Evolutionary conservation across 2,113 vertebrate genomes (phyloP).

Genomic region (Ptilorrhoa leucosticta): DNA sequence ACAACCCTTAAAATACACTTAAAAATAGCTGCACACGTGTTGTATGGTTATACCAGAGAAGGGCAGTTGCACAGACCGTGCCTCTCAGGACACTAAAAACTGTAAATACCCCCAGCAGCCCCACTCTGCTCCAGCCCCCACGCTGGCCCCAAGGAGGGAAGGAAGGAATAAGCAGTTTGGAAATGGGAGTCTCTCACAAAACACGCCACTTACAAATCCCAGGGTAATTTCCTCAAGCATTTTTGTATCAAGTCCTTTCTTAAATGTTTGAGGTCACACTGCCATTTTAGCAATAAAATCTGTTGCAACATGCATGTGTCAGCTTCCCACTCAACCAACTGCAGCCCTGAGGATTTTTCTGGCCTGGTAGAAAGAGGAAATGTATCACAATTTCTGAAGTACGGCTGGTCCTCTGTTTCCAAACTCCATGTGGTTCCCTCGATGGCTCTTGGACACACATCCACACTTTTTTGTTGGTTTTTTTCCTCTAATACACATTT

Average conservation of each 20-base stretch:
- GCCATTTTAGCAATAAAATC: constrained; percentile 60
- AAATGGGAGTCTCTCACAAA: constrained; percentile 70
- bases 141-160: constrained; percentile 37
- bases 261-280: constrained; percentile 58
- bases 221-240: constrained; percentile 46
- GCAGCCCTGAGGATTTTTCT: constrained; percentile 78
- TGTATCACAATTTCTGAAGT: constrained; percentile 54
- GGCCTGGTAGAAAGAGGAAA: constrained; percentile 71
- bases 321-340: constrained; percentile 73
- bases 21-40: constrained; percentile 76
- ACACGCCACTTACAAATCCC: constrained; percentile 62
- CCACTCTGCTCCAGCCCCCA: constrained; percentile 43
- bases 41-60: constrained; percentile 59
- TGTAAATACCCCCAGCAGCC: constrained; percentile 68
- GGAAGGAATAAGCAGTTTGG: constrained; percentile 71
- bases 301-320: constrained; percentile 69
- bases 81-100: constrained; percentile 70
- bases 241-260: constrained; percentile 57
- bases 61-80: constrained; percentile 65
- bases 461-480: neutral
- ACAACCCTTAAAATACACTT: constrained; percentile 74
- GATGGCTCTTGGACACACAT: constrained; percentile 64
- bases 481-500: constrained; percentile 54
- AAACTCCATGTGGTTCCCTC: constrained; percentile 23
- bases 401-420: constrained; percentile 63